Evolutionary conservation across 1,140 invertebrate genomes (phyloP).

Genomic region (Macrobrachium nipponense): DNA sequence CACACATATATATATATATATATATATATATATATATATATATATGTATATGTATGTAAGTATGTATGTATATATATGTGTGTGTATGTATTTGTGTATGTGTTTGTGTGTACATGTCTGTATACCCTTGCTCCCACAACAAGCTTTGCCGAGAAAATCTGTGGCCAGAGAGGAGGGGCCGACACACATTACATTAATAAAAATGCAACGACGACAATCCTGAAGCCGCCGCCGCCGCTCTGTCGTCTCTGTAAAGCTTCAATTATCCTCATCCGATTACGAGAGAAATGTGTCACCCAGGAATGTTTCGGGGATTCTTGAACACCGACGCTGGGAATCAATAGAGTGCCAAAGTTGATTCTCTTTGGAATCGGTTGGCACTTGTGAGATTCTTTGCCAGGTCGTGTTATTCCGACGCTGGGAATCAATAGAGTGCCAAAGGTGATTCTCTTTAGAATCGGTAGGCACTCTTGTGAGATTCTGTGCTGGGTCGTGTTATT

Average conservation of each 20-base stretch:
- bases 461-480: no score
- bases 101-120: no score
- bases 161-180: not conserved
- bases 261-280: no score
- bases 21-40: not conserved
- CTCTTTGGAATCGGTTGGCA: not conserved
- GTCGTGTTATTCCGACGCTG: no score
- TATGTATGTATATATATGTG: not conserved
- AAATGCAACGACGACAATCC: not conserved
- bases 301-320: no score
- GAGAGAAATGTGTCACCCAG: no score
- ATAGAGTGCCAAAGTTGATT: not conserved
- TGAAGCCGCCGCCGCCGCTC: not conserved
- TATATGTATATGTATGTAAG: not conserved
- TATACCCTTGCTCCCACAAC: not conserved
- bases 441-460: no score
- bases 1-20: no score
- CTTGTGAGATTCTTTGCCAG: not conserved
- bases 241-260: no score
- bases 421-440: no score
- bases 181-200: not conserved
- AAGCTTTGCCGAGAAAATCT: not conserved
- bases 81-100: no score
- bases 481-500: no score
- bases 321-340: not conserved